Base-by-base conservation (phyloP, 1,140 invertebrate genomes). In the Drosophila ogumai region DNA sequence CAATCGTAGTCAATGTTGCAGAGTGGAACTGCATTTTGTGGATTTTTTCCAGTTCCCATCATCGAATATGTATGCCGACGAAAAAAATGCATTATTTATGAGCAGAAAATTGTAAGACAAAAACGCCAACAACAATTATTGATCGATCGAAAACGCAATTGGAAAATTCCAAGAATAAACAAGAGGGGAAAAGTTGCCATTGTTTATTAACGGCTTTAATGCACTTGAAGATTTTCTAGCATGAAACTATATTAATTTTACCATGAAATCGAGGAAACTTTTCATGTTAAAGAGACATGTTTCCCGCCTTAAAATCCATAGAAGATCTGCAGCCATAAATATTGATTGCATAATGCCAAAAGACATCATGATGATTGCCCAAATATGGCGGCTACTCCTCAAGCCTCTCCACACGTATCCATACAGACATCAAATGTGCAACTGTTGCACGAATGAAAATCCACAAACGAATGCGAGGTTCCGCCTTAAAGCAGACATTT, bases 1-100 rank as follows among this genome's bases (percentile, higher is more conserved):
- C 50, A 66, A 55, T 56, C 25, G 6, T 52, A 63, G 43, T 22
- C 38, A 69, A 55, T 44, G 32, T 8, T 22, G 56, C 12, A n/a
- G 12, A 32, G 32, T 49, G 50, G 13, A 72, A 58, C 43, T 72
- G 66, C 67, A 57, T 12, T 52, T 71, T 57, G 50, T 32, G 34
- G 22, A 13, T 19, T 74, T 73, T 73, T 74, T 56, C 32, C 32
- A 44, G 41, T 77, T 69, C 56, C 64, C 56, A 77, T 52, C 54
- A 71, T 60, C 22, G 43, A 41, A 57, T 69, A 67, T 76, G 40
- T 64, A 56, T 68, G 60, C 32, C 72, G 19, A 41, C 36, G 34
- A 46, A 44, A 75, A 61, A 63, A 71, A 63, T 78, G 46, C 54
- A 78, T 78, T 78, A 78, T 78, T 77, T 78, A 78, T 78, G 49